Conservation (phyloP, 2,113 vertebrate species). For the Illadopsis cleaveri region DNA sequence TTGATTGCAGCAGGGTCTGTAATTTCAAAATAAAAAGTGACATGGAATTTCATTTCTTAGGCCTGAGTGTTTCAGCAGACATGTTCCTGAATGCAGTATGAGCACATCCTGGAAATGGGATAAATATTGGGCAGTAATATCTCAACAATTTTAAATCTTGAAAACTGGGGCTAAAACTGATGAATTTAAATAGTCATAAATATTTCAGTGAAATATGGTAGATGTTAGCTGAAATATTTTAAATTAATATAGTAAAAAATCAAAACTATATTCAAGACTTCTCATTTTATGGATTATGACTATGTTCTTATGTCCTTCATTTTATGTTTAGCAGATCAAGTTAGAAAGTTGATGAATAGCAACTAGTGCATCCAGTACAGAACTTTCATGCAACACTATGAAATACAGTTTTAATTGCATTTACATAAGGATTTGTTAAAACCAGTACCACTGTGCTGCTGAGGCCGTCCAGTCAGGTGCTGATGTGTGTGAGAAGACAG, state of each 20-base stretch:
- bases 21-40: not conserved
- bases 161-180: not conserved
- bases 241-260: not conserved
- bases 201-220: not conserved
- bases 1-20: not conserved
- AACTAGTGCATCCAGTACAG: not conserved
- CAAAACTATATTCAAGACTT: not conserved
- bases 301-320: not conserved
- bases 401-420: not conserved
- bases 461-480: not conserved
- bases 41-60: not conserved
- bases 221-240: not conserved
- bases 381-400: not conserved
- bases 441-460: not conserved
- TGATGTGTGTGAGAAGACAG: not conserved
- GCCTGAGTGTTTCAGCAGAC: not conserved
- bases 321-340: not conserved
- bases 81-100: not conserved
- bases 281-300: not conserved
- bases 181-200: not conserved
- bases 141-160: not conserved
- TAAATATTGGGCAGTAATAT: not conserved
- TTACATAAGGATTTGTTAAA: not conserved
- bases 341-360: not conserved
- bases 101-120: not conserved